Percentiles rank a stretch among this genome's conserved stretches.
These are phyloP conservation scores for Dolichoris vasculosae DNA, from an alignment of 1,140 invertebrate species.

Conservation along the genomic window DNA sequence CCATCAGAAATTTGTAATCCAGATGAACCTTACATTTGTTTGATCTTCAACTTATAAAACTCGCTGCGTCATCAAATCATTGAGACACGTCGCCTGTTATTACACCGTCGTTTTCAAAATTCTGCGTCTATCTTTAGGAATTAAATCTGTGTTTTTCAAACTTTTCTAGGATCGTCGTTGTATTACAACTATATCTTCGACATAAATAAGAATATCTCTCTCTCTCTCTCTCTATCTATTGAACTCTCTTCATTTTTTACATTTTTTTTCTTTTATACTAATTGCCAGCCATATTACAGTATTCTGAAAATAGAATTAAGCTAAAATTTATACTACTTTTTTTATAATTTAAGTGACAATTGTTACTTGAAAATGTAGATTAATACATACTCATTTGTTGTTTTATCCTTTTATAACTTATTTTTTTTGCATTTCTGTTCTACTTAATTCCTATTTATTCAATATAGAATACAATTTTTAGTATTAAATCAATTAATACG, in stretches of 20 bases:
- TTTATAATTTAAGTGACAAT: background rate
- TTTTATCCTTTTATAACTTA: too few relatives aligned
- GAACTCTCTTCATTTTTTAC: background rate
- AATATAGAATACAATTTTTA: too few relatives aligned
- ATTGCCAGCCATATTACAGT: constrained; percentile 11
- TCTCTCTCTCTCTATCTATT: constrained; percentile 4
- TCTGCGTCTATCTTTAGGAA: background rate
- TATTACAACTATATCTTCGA: background rate
- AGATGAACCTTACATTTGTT: background rate
- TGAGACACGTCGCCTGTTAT: background rate
- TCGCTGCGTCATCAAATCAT: background rate
- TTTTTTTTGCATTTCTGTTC: too few relatives aligned
- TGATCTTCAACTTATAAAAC: background rate
- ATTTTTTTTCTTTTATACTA: background rate
- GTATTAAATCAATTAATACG: too few relatives aligned
- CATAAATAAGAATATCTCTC: background rate
- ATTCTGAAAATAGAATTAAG: background rate
- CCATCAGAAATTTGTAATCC: background rate
- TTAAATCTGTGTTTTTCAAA: background rate
- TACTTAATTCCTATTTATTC: too few relatives aligned
- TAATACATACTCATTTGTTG: too few relatives aligned
- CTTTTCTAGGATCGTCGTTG: background rate
- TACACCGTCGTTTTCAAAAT: background rate
- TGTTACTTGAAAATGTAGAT: background rate
- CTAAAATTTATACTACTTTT: background rate